Conservation (phyloP, 2,113 vertebrate genomes). For the Catharus minimus region DNA sequence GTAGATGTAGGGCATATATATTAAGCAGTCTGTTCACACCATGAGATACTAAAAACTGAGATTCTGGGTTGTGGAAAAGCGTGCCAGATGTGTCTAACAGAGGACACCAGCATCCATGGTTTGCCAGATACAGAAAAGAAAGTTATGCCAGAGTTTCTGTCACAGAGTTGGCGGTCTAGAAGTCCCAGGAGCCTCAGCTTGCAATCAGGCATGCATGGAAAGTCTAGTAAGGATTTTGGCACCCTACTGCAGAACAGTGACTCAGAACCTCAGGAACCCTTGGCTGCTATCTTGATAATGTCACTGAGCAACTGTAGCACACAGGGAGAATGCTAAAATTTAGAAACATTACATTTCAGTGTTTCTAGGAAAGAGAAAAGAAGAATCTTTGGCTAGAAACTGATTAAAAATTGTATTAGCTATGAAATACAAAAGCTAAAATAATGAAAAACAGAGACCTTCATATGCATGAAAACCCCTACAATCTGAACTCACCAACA, state of each 20-base stretch:
- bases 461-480: background rate
- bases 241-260: background rate
- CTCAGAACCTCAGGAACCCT: slow-evolving; percentile 33
- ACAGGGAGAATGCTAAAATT: background rate
- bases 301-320: slow-evolving; percentile 1
- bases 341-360: slow-evolving; percentile 1
- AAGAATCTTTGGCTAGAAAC: background rate
- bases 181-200: slow-evolving; percentile 1
- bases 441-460: background rate
- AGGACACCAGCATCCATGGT: background rate
- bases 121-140: background rate
- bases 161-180: background rate
- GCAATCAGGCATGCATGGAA: background rate
- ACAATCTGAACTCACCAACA: background rate
- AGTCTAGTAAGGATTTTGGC: slow-evolving; percentile 46
- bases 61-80: background rate
- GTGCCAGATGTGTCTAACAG: background rate
- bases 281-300: slow-evolving; percentile 21
- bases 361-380: slow-evolving; percentile 30
- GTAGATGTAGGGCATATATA: background rate
- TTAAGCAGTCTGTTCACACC: background rate
- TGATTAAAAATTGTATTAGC: background rate
- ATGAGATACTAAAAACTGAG: background rate
- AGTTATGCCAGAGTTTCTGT: background rate
- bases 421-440: background rate